Percentiles rank a stretch among this genome's conserved stretches.
Conservation (phyloP, 2,113 vertebrate species). For the Marcusenius ussheri region DNA sequence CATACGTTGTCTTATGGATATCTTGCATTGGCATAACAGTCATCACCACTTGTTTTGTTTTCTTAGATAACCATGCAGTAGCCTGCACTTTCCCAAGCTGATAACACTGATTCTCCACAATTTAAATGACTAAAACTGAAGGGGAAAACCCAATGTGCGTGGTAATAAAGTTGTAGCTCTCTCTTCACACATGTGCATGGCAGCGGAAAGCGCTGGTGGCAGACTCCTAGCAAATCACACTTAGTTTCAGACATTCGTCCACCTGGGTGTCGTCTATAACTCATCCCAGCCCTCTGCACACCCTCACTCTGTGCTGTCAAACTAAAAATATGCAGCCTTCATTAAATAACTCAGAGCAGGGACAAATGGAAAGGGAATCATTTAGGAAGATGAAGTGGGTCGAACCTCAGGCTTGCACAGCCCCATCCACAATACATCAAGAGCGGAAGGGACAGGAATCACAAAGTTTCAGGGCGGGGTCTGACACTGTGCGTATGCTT, state of each 20-base stretch:
- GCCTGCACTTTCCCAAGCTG: neutral
- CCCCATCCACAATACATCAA: constrained; percentile 22
- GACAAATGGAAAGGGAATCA: constrained; percentile 31
- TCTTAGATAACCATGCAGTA: neutral
- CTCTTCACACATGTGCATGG: neutral
- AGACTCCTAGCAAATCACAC: neutral
- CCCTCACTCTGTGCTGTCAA: constrained; percentile 2
- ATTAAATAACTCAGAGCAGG: constrained; percentile 31
- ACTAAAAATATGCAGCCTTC: constrained; percentile 36
- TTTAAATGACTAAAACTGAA: neutral
- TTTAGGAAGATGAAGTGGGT: constrained; percentile 29
- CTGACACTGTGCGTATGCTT: constrained; percentile 6
- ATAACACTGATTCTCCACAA: neutral
- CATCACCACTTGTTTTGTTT: neutral
- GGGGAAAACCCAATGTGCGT: neutral
- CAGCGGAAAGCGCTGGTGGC: neutral
- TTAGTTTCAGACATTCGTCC: neutral
- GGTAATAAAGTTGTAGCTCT: neutral
- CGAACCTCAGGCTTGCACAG: constrained; percentile 17
- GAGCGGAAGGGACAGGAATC: neutral
- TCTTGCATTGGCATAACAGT: neutral
- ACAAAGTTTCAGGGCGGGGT: constrained; percentile 16
- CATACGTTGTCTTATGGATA: neutral
- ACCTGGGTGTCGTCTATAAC: constrained; percentile 13
- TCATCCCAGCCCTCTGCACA: neutral